These are phyloP conservation scores for Falco rusticolus DNA, from an alignment of 2,797 vertebrate genomes.

Conservation along the genomic window DNA sequence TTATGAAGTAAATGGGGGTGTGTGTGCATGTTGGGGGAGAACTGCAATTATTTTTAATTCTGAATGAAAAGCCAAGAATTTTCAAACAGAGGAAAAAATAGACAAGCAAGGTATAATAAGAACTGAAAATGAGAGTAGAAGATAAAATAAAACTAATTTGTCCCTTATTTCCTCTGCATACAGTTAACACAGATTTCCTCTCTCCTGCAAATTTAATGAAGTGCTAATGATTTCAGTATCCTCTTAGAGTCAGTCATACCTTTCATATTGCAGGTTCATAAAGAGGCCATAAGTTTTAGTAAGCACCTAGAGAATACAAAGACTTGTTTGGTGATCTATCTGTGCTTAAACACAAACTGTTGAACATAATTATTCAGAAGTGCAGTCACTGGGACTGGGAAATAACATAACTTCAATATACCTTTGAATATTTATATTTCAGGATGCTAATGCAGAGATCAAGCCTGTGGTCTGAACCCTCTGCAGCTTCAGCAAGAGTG, in stretches of 20 bases:
- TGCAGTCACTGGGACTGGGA: not conserved
- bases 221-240: not conserved
- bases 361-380: not conserved
- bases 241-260: not conserved
- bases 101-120: conserved; percentile 28
- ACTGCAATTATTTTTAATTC: conserved; percentile 30
- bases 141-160: conserved; percentile 31
- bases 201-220: not conserved
- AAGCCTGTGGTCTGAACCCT: not conserved
- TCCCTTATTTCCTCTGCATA: conserved; percentile 23
- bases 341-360: not conserved
- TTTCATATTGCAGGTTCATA: not conserved
- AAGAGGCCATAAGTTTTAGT: not conserved
- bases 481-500: not conserved
- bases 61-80: conserved; percentile 37
- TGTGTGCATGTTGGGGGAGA: not conserved
- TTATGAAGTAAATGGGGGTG: conserved; percentile 22
- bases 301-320: not conserved
- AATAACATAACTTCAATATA: not conserved
- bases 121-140: conserved; percentile 34
- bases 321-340: not conserved
- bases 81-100: conserved; percentile 32
- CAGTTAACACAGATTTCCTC: conserved; percentile 32
- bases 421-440: not conserved
- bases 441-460: not conserved